Percentiles rank a stretch among this genome's conserved stretches.
phyloP scores from a whole-genome alignment of 2,888 invertebrate genomes.

The Theretra japonica region DNA sequence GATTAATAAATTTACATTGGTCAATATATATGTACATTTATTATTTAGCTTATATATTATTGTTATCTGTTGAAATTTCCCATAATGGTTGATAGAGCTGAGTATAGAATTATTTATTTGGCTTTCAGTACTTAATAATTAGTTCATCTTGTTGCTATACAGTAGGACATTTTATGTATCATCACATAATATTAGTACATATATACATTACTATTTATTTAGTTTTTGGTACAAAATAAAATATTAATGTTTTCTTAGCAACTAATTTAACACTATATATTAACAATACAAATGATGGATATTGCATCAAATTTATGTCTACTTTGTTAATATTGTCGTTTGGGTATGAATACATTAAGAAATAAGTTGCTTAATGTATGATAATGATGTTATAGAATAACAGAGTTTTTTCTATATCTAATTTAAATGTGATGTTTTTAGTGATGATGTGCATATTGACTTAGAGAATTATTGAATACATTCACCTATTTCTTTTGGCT shows the following conservation, averaged over 20 bases:
- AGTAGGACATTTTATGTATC: too few relatives aligned
- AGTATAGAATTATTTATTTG: too few relatives aligned
- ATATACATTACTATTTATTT: too few relatives aligned
- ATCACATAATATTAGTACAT: too few relatives aligned
- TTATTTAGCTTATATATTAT: neutral
- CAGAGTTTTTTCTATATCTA: neutral
- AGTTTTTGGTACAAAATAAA: too few relatives aligned
- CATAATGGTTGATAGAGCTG: neutral
- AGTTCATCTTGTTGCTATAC: too few relatives aligned
- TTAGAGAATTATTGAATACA: neutral
- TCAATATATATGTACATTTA: neutral
- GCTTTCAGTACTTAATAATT: too few relatives aligned
- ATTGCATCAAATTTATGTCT: neutral
- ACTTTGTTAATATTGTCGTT: neutral
- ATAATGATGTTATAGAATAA: neutral
- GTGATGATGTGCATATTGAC: neutral
- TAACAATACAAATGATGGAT: neutral
- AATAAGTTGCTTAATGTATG: slow-evolving; percentile 11
- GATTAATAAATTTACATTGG: neutral
- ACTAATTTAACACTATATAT: neutral
- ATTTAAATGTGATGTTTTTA: neutral
- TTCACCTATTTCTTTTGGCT: neutral
- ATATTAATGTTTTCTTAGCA: too few relatives aligned
- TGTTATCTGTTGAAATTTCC: neutral
- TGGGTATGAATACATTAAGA: neutral